phyloP scores from a whole-genome alignment of 2,797 vertebrate genomes.

The Apogon hyalosoma region DNA sequence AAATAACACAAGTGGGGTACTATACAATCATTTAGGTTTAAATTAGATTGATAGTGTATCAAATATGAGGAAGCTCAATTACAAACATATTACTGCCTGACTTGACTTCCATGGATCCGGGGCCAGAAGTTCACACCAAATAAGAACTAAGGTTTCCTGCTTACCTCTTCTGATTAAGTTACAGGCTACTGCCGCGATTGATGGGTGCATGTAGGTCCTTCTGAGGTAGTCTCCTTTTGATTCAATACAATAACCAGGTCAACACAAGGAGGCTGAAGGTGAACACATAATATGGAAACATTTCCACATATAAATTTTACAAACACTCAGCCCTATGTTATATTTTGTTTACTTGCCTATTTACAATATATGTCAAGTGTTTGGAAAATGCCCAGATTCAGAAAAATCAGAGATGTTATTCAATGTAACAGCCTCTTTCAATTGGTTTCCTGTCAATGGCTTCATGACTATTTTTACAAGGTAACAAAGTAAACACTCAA shows the following conservation, averaged over 20 bases:
- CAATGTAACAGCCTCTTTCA: too few species aligned
- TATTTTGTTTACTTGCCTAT: too few species aligned
- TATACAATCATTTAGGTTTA: conserved; percentile 72
- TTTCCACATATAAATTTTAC: too few species aligned
- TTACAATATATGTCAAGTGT: too few species aligned
- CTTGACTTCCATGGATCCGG: conserved; percentile 63
- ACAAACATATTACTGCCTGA: conserved; percentile 64
- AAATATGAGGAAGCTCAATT: conserved; percentile 78
- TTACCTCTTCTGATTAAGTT: conserved; percentile 67
- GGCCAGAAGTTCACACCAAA: conserved; percentile 72
- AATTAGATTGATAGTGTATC: conserved; percentile 78
- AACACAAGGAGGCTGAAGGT: conserved; percentile 42
- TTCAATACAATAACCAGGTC: conserved; percentile 24
- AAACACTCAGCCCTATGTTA: too few species aligned
- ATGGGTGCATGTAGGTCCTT: conserved; percentile 44
- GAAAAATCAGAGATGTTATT: too few species aligned
- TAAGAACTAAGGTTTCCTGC: conserved; percentile 62
- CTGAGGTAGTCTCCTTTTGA: conserved; percentile 20
- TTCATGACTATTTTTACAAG: too few species aligned
- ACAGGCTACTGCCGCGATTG: conserved; percentile 58
- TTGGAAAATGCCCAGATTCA: too few species aligned
- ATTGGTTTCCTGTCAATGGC: too few species aligned
- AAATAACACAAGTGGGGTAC: conserved; percentile 75
- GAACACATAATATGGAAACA: too few species aligned
- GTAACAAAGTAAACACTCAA: too few species aligned